Evolutionary conservation across 1,140 invertebrate species (phyloP).

Genomic region (Brachionus rotundiformis): DNA sequence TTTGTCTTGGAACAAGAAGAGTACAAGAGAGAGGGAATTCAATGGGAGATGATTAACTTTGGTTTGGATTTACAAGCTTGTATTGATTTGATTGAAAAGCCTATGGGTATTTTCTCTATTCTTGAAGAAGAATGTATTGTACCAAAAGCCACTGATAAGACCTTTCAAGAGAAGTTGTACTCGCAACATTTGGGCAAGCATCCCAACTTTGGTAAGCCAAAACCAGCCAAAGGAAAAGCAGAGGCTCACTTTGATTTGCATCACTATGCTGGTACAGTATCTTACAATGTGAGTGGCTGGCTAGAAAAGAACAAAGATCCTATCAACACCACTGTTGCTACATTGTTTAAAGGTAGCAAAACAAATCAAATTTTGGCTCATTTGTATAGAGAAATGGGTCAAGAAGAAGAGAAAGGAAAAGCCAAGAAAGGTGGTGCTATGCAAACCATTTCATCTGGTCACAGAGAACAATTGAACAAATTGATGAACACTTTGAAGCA

Average conservation of each 20-base stretch:
- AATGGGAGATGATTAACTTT: conserved; percentile 99
- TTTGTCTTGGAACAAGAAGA: too few species aligned
- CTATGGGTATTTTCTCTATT: conserved; percentile 99
- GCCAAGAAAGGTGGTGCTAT: conserved; percentile 95
- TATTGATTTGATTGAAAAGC: conserved; percentile 99
- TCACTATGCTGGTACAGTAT: conserved; percentile 95
- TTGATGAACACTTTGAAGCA: conserved; percentile 92
- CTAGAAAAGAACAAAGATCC: conserved; percentile 99
- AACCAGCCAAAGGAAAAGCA: conserved; percentile 89
- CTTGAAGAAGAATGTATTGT: conserved; percentile 99
- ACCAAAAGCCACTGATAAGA: conserved; percentile 97
- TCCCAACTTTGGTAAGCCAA: conserved; percentile 92
- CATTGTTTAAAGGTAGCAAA: conserved; percentile 30
- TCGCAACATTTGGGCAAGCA: conserved; percentile 98
- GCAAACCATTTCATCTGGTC: conserved; percentile 84
- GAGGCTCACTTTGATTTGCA: conserved; percentile 95
- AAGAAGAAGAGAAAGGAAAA: conserved; percentile 63
- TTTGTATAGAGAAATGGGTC: conserved; percentile 35
- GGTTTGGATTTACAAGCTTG: conserved; percentile 96
- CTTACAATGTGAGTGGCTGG: conserved; percentile 80
- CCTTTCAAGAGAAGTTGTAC: conserved; percentile 94
- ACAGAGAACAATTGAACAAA: conserved; percentile 92
- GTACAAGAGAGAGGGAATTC: conserved; percentile 92
- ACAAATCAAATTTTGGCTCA: background rate
- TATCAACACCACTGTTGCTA: conserved; percentile 89